Evolutionary conservation across 2,888 invertebrate genomes (phyloP).

Genomic region (Cantharis lateralis): DNA sequence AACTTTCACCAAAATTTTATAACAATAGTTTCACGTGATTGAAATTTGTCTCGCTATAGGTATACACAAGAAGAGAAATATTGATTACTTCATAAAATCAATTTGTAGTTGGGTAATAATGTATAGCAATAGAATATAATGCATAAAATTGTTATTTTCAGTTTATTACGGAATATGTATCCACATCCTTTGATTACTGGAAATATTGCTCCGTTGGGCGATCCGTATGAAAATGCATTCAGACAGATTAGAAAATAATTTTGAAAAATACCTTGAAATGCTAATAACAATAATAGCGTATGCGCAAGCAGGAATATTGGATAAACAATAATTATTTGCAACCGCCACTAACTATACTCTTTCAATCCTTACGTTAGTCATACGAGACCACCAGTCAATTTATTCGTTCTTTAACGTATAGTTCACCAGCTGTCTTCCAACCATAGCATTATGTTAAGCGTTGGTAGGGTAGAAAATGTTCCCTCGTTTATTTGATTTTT

Average conservation of each 20-base stretch:
- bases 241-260: background rate
- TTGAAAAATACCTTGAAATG: slow-evolving; percentile 10
- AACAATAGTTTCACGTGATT: background rate
- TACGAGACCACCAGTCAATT: slow-evolving; percentile 25
- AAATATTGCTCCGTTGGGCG: no score
- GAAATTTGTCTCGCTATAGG: background rate
- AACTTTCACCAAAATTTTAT: background rate
- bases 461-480: background rate
- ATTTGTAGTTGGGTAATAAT: background rate
- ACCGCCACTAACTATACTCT: slow-evolving; percentile 17
- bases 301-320: slow-evolving; percentile 24
- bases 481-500: background rate
- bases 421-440: slow-evolving; percentile 18
- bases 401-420: slow-evolving; percentile 16
- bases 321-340: slow-evolving; percentile 18
- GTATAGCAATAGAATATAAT: no score
- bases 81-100: background rate
- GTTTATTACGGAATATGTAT: background rate
- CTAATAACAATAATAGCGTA: slow-evolving; percentile 24
- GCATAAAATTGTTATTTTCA: background rate
- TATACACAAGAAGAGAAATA: background rate
- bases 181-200: background rate
- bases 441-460: background rate
- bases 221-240: no score
- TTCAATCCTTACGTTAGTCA: slow-evolving; percentile 25